Percentiles rank a stretch among this genome's conserved stretches.
Evolutionary conservation across 2,797 vertebrate genomes (phyloP).

Genomic region (Fringilla coelebs): DNA sequence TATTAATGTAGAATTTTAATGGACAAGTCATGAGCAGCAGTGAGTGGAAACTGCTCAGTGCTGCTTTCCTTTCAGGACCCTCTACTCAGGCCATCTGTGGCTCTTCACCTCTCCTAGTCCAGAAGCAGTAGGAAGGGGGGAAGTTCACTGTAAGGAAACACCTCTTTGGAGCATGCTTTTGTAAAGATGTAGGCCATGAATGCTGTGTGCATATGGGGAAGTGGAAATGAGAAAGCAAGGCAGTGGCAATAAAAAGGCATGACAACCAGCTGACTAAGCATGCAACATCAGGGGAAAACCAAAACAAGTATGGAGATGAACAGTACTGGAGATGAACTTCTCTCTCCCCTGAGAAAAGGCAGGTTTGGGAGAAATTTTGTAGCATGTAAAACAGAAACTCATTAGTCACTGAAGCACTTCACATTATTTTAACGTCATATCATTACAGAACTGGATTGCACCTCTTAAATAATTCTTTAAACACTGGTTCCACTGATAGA

Average conservation of each 20-base stretch:
- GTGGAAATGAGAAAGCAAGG: not conserved
- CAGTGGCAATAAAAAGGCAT: not conserved
- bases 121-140: not conserved
- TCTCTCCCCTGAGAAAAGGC: not conserved
- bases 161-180: not conserved
- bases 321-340: not conserved
- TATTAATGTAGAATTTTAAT: not conserved
- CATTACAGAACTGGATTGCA: rapidly evolving
- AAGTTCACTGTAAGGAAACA: not conserved
- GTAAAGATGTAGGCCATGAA: not conserved
- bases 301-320: not conserved
- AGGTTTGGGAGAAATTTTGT: not conserved
- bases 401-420: not conserved
- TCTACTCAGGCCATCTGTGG: too few relatives aligned
- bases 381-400: not conserved
- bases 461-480: not conserved
- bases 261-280: not conserved
- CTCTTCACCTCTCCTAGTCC: not conserved
- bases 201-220: not conserved
- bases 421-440: not conserved
- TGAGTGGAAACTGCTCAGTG: rapidly evolving
- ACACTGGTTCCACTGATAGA: not conserved
- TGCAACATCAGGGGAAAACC: not conserved
- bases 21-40: not conserved
- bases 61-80: not conserved